A percentile compares a stretch with the other conserved stretches of the same genome.
Conservation (phyloP, 35 echinoderm and acorn worm species). For the Apostichopus japonicus region DNA sequence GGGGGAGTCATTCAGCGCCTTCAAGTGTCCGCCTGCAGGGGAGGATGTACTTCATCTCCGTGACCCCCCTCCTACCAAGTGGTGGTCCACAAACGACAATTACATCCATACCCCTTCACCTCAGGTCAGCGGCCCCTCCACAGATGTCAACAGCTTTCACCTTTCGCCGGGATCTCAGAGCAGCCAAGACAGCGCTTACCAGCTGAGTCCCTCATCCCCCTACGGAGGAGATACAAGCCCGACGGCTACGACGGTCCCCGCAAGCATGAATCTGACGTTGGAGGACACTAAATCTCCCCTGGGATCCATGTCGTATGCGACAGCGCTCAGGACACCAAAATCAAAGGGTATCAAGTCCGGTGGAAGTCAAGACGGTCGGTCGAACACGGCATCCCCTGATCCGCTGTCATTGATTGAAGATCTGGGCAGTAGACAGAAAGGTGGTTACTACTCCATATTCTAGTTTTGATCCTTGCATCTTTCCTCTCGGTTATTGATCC, state of each 20-base stretch:
- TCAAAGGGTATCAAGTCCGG: constrained; percentile 69
- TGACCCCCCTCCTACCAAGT: constrained; percentile 16
- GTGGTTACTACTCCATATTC: constrained; percentile 78
- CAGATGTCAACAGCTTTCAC: constrained; percentile 41
- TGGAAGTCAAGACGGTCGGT: constrained; percentile 52
- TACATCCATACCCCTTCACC: constrained; percentile 39
- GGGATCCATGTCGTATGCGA: constrained; percentile 89
- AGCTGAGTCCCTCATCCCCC: constrained; percentile 47
- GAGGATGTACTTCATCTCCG: neutral
- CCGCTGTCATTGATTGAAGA: constrained; percentile 94
- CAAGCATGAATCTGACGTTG: constrained; percentile 28
- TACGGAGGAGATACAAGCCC: constrained; percentile 56
- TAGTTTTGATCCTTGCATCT: neutral
- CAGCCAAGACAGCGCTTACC: constrained; percentile 50
- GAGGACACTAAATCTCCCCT: constrained; percentile 59
- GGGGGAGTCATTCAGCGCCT: neutral
- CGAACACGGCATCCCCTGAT: constrained; percentile 91
- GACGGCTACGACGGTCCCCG: neutral
- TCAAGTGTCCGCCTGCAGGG: neutral
- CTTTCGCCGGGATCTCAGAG: constrained; percentile 51
- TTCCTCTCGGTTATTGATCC: neutral
- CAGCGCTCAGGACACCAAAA: constrained; percentile 85
- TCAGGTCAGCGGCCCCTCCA: constrained; percentile 1
- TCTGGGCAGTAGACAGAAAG: constrained; percentile 86
- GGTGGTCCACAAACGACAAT: constrained; percentile 32